Conservation (phyloP, 2,113 vertebrate species). For the Zosterops pallidus region DNA sequence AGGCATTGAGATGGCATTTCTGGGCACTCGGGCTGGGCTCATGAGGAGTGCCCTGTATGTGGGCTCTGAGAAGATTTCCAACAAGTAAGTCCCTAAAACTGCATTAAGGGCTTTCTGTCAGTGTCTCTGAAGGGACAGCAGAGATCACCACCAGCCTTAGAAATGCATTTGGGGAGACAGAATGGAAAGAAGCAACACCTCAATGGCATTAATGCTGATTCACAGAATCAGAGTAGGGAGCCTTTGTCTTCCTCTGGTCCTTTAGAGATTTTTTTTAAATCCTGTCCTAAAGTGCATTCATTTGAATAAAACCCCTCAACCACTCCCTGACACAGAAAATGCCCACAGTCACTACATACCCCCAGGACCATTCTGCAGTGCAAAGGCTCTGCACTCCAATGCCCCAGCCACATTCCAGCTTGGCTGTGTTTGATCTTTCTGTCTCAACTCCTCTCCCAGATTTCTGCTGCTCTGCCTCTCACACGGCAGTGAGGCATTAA, state of each 20-base stretch:
- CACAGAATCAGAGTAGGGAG: not conserved
- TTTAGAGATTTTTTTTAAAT: not conserved
- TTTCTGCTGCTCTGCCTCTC: not conserved
- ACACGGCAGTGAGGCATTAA: constrained; percentile 19
- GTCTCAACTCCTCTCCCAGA: not conserved
- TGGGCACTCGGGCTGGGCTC: constrained; percentile 92
- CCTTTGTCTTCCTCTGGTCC: not conserved
- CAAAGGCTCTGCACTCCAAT: not conserved
- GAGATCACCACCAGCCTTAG: not conserved
- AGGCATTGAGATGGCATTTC: constrained; percentile 85
- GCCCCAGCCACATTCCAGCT: not conserved
- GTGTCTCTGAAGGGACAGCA: not conserved
- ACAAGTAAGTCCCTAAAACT: constrained; percentile 77
- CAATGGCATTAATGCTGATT: not conserved
- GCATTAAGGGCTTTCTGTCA: not conserved
- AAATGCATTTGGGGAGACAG: not conserved
- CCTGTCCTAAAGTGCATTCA: not conserved
- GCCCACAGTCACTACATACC: not conserved
- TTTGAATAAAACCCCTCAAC: not conserved
- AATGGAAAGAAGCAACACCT: not conserved
- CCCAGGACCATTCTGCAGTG: not conserved
- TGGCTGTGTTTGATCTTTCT: constrained; percentile 6
- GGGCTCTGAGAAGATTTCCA: constrained; percentile 84
- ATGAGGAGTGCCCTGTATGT: constrained; percentile 82
- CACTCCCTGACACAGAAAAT: not conserved